Evolutionary conservation across 1,140 invertebrate genomes (phyloP).

Genomic region (Prorops nasuta): DNA sequence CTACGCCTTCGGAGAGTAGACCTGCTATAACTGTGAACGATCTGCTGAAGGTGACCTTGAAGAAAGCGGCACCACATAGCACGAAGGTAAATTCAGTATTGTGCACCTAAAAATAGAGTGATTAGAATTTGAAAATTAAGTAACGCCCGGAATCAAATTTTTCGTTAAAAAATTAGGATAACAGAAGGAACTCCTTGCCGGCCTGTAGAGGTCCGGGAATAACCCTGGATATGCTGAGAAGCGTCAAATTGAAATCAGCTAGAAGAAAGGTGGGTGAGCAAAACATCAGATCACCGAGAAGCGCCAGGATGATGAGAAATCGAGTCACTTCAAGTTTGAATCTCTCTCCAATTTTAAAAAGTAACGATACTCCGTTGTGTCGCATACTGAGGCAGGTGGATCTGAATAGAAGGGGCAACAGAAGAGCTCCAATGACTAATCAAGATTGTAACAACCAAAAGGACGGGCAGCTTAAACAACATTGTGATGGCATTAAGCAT

Average conservation of each 20-base stretch:
- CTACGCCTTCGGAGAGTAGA: conserved; percentile 26
- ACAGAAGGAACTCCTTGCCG: conserved; percentile 24
- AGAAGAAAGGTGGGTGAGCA: conserved; percentile 25
- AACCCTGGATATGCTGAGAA: conserved; percentile 45
- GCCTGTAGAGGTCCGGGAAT: conserved; percentile 29
- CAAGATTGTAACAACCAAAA: background rate
- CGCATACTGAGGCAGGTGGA: conserved; percentile 33
- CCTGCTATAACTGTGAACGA: conserved; percentile 46
- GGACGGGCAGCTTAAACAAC: background rate
- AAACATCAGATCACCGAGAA: conserved; percentile 30
- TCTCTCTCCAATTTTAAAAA: conserved; percentile 30
- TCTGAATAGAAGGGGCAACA: conserved; percentile 17
- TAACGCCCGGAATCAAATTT: too few species aligned
- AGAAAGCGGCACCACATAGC: conserved; percentile 36
- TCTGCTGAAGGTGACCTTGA: conserved; percentile 45
- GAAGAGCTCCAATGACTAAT: conserved; percentile 1
- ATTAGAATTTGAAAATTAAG: too few species aligned
- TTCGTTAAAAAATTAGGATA: too few species aligned
- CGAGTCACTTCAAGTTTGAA: conserved; percentile 24
- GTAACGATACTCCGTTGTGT: conserved; percentile 23
- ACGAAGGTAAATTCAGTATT: conserved; percentile 25
- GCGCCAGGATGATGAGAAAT: conserved; percentile 21
- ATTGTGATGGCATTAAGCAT: too few species aligned
- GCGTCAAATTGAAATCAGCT: conserved; percentile 42
- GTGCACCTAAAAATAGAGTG: background rate